These are phyloP conservation scores for Oreochromis aureus DNA, from an alignment of 2,113 vertebrate genomes.

Conservation along the genomic window DNA sequence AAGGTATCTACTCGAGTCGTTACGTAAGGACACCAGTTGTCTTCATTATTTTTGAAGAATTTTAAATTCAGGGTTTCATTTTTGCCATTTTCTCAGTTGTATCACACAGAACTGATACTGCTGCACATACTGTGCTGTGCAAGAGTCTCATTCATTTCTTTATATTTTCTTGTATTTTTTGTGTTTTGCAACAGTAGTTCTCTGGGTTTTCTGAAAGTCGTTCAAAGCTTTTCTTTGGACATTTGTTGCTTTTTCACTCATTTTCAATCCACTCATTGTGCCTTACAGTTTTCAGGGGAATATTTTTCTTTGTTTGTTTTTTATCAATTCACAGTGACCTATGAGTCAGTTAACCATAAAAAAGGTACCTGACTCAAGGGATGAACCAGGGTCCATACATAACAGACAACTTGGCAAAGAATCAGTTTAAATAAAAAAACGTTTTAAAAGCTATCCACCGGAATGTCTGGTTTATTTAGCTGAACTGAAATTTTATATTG, in stretches of 20 bases:
- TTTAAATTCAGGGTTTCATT: background rate
- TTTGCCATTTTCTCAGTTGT: background rate
- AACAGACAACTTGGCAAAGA: background rate
- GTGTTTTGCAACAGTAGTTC: background rate
- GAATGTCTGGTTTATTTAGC: background rate
- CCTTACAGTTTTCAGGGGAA: background rate
- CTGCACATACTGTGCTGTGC: background rate
- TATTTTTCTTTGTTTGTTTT: background rate
- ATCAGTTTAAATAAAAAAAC: background rate
- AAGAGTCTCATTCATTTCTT: background rate
- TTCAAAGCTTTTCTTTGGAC: background rate
- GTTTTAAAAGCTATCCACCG: accelerated
- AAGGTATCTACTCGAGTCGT: background rate
- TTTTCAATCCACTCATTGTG: background rate
- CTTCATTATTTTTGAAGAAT: background rate
- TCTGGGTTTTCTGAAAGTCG: background rate
- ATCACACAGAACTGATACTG: background rate
- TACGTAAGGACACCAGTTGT: background rate
- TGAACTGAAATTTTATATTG: background rate
- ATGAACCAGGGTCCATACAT: background rate
- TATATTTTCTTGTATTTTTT: background rate
- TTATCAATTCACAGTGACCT: background rate
- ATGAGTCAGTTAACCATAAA: background rate
- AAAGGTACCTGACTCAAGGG: background rate
- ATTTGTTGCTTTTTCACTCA: background rate